Conservation (phyloP, 2,797 vertebrate genomes). For the Tinamus major region DNA sequence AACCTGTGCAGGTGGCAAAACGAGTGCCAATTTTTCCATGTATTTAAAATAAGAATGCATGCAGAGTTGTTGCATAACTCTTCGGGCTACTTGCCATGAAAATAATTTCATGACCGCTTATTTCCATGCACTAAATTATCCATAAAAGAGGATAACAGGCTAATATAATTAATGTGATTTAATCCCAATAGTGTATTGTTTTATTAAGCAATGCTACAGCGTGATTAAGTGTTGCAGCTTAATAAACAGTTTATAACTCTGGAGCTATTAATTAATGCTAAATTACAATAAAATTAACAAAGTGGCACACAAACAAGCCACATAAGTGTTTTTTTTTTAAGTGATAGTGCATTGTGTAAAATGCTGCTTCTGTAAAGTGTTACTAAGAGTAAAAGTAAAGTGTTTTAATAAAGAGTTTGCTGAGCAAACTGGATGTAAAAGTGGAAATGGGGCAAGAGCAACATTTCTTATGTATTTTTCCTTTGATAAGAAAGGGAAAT, state of each 20-base stretch:
- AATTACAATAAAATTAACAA: slow-evolving; percentile 50
- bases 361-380: background rate
- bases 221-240: slow-evolving; percentile 44
- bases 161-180: slow-evolving; percentile 43
- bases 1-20: background rate
- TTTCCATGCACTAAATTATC: background rate
- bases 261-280: slow-evolving; percentile 48
- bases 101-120: background rate
- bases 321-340: background rate
- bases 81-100: background rate
- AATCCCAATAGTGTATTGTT: slow-evolving; percentile 28
- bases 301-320: slow-evolving; percentile 8
- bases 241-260: slow-evolving; percentile 22
- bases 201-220: slow-evolving; percentile 32
- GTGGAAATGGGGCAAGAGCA: background rate
- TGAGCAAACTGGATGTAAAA: background rate
- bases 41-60: background rate
- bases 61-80: background rate
- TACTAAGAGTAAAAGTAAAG: background rate
- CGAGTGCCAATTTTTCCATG: background rate
- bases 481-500: background rate
- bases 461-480: background rate
- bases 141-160: background rate
- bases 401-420: background rate
- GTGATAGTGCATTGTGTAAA: background rate